These are phyloP conservation scores for Aphelinus certus DNA, from an alignment of 1,140 invertebrate species.

Conservation along the genomic window DNA sequence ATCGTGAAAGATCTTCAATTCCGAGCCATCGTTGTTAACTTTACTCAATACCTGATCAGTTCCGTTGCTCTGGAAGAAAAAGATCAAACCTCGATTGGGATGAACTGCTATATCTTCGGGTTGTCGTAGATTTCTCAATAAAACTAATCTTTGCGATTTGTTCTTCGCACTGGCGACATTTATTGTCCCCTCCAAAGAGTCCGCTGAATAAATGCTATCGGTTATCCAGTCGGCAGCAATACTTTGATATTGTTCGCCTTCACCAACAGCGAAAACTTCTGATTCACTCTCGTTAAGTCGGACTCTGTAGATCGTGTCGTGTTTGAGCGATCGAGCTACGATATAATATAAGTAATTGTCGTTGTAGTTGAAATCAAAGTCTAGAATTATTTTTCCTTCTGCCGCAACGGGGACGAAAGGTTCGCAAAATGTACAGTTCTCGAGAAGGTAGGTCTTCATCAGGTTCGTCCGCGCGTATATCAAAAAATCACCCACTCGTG, in stretches of 20 bases:
- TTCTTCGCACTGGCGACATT: neutral
- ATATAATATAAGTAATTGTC: constrained; percentile 33
- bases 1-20: constrained; percentile 13
- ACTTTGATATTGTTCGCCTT: constrained; percentile 17
- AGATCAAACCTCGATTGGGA: constrained; percentile 1
- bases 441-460: constrained; percentile 10
- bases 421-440: constrained; percentile 19
- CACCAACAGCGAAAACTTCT: constrained; percentile 6
- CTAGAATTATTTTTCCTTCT: neutral
- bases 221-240: constrained; percentile 12
- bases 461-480: constrained; percentile 5
- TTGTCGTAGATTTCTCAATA: constrained; percentile 19
- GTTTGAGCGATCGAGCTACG: neutral
- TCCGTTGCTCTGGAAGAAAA: constrained; percentile 22
- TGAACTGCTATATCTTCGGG: constrained; percentile 15
- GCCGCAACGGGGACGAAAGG: constrained; percentile 17
- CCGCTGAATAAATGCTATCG: constrained; percentile 2
- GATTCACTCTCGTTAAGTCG: constrained; percentile 10
- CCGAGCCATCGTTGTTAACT: constrained; percentile 6
- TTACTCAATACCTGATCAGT: neutral
- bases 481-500: constrained; percentile 7
- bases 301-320: constrained; percentile 13
- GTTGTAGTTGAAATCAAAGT: constrained; percentile 18
- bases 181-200: neutral
- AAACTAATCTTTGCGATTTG: neutral